Evolutionary conservation across 2,888 invertebrate species (phyloP).

Genomic region (Chalcis sispes): DNA sequence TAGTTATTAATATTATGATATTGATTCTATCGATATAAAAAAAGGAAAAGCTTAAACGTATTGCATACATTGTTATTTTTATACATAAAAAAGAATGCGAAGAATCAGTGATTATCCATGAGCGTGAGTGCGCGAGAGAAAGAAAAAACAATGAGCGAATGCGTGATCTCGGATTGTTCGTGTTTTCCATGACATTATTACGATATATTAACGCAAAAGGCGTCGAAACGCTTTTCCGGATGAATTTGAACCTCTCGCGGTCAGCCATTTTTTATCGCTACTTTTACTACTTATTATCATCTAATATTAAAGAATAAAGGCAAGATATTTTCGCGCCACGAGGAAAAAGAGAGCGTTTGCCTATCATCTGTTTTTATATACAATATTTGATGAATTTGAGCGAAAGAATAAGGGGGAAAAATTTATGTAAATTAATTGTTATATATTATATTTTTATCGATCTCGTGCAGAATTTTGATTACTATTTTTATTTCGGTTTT

Average conservation of each 20-base stretch:
- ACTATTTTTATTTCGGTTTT: constrained; percentile 37
- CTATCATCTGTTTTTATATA: constrained; percentile 20
- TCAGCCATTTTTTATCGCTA: constrained; percentile 56
- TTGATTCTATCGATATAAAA: constrained; percentile 69
- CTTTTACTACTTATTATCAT: constrained; percentile 59
- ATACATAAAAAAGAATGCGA: constrained; percentile 61
- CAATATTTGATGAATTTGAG: constrained; percentile 24
- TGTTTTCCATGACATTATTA: constrained; percentile 71
- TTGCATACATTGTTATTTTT: constrained; percentile 72
- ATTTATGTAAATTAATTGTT: constrained; percentile 54
- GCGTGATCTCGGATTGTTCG: constrained; percentile 62
- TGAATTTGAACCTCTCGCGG: constrained; percentile 10
- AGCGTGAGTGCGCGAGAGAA: constrained; percentile 50
- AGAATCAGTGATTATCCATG: constrained; percentile 48
- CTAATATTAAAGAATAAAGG: constrained; percentile 58
- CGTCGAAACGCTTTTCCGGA: constrained; percentile 3
- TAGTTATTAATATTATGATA: constrained; percentile 68
- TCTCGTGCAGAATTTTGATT: constrained; percentile 43
- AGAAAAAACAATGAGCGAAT: constrained; percentile 43
- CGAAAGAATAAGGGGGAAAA: constrained; percentile 20
- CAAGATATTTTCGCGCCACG: constrained; percentile 51
- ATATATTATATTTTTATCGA: constrained; percentile 47
- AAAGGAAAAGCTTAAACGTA: constrained; percentile 66
- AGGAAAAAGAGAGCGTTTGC: constrained; percentile 18
- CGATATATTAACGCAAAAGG: constrained; percentile 28